A percentile compares a stretch with the other conserved stretches of the same genome.
Conservation (phyloP, 1,140 invertebrate species). For the Papilio polyxenes region DNA sequence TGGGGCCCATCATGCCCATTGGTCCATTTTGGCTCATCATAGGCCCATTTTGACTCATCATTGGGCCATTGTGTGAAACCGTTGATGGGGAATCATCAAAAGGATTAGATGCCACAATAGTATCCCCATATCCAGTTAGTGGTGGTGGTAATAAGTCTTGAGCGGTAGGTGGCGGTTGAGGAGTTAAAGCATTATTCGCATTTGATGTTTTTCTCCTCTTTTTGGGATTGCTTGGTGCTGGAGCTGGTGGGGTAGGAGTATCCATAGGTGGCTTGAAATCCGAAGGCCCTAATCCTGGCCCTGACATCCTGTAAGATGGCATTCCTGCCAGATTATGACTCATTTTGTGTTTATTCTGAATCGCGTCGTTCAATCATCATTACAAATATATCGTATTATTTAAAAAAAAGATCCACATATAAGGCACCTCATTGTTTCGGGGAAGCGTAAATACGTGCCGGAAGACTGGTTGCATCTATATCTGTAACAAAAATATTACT, state of each 20-base stretch:
- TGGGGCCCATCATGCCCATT: constrained; percentile 82
- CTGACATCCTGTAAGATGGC: constrained; percentile 85
- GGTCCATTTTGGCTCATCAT: constrained; percentile 81
- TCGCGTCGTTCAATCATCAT: constrained; percentile 73
- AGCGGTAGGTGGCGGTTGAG: constrained; percentile 82
- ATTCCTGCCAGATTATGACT: constrained; percentile 85
- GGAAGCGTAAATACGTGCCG: constrained; percentile 72
- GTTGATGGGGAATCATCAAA: constrained; percentile 94
- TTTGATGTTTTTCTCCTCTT: constrained; percentile 85
- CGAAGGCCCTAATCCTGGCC: constrained; percentile 83
- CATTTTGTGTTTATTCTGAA: constrained; percentile 79
- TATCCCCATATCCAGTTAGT: constrained; percentile 93
- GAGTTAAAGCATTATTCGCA: constrained; percentile 81
- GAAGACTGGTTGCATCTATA: constrained; percentile 76
- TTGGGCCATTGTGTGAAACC: constrained; percentile 82
- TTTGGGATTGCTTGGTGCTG: constrained; percentile 84
- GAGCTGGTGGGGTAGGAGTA: constrained; percentile 80
- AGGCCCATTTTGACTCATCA: constrained; percentile 83
- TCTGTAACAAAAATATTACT: constrained; percentile 74
- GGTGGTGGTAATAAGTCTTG: constrained; percentile 91
- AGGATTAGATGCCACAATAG: constrained; percentile 96
- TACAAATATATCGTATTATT: constrained; percentile 52
- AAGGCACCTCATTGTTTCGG: constrained; percentile 75
- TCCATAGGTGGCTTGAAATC: constrained; percentile 84
- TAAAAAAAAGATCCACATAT: constrained; percentile 62